Conservation (phyloP, 2,888 invertebrate genomes). For the Pseudanteris insignis region DNA sequence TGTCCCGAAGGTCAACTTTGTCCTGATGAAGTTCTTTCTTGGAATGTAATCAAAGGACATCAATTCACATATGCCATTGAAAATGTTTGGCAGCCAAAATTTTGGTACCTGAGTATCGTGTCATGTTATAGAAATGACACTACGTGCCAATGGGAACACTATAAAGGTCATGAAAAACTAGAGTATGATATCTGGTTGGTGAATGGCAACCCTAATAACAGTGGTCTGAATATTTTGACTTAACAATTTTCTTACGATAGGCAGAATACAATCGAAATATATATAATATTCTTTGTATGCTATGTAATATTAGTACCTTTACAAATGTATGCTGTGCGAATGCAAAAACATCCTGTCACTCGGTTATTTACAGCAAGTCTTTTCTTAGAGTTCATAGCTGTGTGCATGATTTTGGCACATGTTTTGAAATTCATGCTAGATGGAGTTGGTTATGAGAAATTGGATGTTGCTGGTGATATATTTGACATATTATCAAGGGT, state of each 20-base stretch:
- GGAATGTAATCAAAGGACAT: conserved; percentile 84
- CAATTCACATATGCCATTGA: conserved; percentile 96
- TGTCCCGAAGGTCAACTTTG: conserved; percentile 82
- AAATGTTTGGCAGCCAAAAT: conserved; percentile 89
- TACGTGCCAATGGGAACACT: conserved; percentile 87
- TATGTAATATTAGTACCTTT: conserved; percentile 88
- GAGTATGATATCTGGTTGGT: conserved; percentile 95
- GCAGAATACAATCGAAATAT: conserved; percentile 91
- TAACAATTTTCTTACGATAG: conserved; percentile 97
- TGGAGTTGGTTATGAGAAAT: conserved; percentile 84
- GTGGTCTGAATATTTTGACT: conserved; percentile 85
- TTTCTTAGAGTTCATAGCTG: conserved; percentile 83
- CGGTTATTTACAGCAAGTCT: conserved; percentile 89
- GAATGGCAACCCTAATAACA: conserved; percentile 92
- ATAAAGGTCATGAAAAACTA: conserved; percentile 70
- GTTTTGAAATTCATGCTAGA: conserved; percentile 90
- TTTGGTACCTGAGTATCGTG: conserved; percentile 96
- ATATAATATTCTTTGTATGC: conserved; percentile 85
- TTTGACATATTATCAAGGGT: conserved; percentile 91
- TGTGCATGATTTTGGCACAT: conserved; percentile 88
- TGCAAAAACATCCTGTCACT: conserved; percentile 91
- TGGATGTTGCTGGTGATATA: conserved; percentile 90
- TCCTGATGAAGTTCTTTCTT: conserved; percentile 78
- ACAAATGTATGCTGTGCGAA: conserved; percentile 89
- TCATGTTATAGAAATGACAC: conserved; percentile 86